Evolutionary conservation across 2,113 vertebrate species (phyloP).

Genomic region (Sporophila hypoxantha): DNA sequence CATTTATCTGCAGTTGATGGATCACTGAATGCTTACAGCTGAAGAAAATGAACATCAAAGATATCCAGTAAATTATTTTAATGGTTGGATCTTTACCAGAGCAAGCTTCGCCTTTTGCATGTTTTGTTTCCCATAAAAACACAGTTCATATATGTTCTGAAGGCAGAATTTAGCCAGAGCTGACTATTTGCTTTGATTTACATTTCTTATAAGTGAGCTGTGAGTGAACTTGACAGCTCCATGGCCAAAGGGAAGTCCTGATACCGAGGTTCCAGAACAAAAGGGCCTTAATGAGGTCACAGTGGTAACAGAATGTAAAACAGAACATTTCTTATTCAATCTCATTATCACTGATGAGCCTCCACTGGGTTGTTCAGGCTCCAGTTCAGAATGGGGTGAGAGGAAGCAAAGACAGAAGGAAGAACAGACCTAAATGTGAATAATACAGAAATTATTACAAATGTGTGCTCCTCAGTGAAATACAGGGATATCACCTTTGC

Average conservation of each 20-base stretch:
- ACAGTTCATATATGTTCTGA: not conserved
- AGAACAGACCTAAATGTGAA: not conserved
- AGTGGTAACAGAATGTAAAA: not conserved
- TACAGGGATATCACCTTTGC: not conserved
- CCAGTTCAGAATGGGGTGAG: not conserved
- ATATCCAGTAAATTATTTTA: slow-evolving; percentile 19
- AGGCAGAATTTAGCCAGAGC: not conserved
- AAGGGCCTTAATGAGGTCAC: slow-evolving; percentile 33
- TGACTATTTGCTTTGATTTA: slow-evolving; percentile 1
- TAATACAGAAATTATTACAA: not conserved
- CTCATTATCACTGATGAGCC: not conserved
- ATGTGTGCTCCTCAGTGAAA: not conserved
- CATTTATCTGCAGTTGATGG: not conserved
- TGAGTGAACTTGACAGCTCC: slow-evolving; percentile 34
- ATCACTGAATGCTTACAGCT: not conserved
- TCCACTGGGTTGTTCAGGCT: not conserved
- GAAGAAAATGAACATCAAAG: slow-evolving; percentile 35
- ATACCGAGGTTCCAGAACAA: not conserved
- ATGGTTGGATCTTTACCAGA: not conserved
- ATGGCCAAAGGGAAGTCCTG: slow-evolving; percentile 15
- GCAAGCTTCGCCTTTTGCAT: not conserved
- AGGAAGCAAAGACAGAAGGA: not conserved
- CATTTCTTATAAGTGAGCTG: not conserved
- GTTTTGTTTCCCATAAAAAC: not conserved
- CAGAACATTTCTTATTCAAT: not conserved